phyloP scores from a whole-genome alignment of 2,888 invertebrate genomes.

The Clistopyga incitator region DNA sequence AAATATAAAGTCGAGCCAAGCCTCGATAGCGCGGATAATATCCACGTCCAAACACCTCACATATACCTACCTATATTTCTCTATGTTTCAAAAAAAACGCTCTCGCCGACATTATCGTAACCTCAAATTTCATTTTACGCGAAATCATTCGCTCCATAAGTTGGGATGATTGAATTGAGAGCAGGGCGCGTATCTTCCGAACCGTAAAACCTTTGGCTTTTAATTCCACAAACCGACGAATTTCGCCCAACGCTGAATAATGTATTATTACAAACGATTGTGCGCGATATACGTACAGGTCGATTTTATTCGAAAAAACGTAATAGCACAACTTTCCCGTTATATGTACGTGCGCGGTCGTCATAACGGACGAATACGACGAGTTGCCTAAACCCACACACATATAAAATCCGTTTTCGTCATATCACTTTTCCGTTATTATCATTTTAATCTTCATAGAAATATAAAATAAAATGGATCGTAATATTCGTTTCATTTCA shows the following conservation, averaged over 20 bases:
- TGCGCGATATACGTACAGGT: neutral
- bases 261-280: neutral
- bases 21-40: slow-evolving; percentile 18
- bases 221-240: neutral
- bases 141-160: too few species aligned
- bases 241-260: neutral
- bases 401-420: slow-evolving; percentile 17
- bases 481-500: neutral
- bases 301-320: neutral
- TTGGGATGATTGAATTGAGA: too few species aligned
- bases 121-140: too few species aligned
- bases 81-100: too few species aligned
- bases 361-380: neutral
- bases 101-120: too few species aligned
- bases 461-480: neutral
- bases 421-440: slow-evolving; percentile 7
- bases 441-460: neutral
- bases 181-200: too few species aligned
- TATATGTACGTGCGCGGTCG: neutral
- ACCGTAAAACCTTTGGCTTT: too few species aligned
- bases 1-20: slow-evolving; percentile 52
- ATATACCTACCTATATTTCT: neutral
- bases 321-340: neutral
- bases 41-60: neutral
- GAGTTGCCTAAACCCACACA: neutral